These are phyloP conservation scores for Drepana arcuata DNA, from an alignment of 1,140 invertebrate species.

Conservation along the genomic window DNA sequence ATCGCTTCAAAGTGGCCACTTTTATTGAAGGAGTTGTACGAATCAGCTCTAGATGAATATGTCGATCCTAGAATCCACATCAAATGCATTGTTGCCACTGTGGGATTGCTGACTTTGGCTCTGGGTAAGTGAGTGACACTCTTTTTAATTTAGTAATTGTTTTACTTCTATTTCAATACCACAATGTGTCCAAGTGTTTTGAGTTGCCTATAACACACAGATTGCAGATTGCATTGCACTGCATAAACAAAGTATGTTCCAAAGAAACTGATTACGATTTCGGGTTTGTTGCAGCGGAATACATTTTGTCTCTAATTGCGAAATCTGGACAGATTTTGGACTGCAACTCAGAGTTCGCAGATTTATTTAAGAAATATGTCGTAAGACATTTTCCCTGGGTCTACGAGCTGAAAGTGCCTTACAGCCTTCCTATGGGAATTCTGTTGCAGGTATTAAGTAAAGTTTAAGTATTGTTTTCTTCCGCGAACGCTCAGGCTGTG, in stretches of 20 bases:
- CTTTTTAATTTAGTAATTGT: no score
- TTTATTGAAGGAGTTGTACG: conserved; percentile 18
- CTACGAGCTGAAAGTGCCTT: conserved; percentile 10
- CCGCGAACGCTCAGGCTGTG: no score
- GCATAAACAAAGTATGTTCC: no score
- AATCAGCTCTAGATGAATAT: conserved; percentile 22
- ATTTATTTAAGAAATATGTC: conserved; percentile 20
- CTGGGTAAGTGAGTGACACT: conserved; percentile 12
- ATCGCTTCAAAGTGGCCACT: conserved; percentile 27
- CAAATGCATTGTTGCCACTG: conserved; percentile 12
- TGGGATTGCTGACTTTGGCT: conserved; percentile 6
- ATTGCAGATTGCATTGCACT: background rate
- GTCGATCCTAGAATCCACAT: conserved; percentile 12
- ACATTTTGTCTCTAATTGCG: conserved; percentile 21
- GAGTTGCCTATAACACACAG: background rate
- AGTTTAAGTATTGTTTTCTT: no score
- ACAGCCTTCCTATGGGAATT: conserved; percentile 14
- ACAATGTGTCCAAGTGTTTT: no score
- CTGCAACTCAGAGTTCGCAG: conserved; percentile 12
- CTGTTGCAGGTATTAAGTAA: conserved; percentile 23
- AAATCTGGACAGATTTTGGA: conserved; percentile 15
- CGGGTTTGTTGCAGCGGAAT: conserved; percentile 31
- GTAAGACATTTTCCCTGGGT: conserved; percentile 23
- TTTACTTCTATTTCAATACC: no score
- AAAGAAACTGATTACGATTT: background rate